Base-by-base conservation (phyloP, 2,888 invertebrate genomes). In the Allygus modestus region DNA sequence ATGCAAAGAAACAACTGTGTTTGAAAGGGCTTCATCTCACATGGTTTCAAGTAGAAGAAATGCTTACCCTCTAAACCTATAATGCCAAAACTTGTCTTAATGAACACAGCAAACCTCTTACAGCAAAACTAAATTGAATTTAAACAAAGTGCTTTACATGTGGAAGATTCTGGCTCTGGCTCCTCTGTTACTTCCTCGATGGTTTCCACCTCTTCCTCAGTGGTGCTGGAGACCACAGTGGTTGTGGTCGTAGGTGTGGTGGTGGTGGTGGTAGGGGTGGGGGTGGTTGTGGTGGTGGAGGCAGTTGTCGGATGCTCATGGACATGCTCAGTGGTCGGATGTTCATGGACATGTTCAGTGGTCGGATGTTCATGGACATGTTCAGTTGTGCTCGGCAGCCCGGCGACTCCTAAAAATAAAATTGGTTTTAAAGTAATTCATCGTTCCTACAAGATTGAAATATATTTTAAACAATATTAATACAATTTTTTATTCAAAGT, bases 281-380 rank as follows among this genome's bases (percentile, higher is more conserved):
- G 41, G 43, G 73, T 73, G 2, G 73, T 73, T 2, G 77, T 43
- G 20, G 43, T 77, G 17, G 73, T 37, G 4, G n/a, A 20, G 26
- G 73, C 33, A 2, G 37, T 75, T 15, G 73, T 75, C 2, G 73
- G 73, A 26, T 75, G 43, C 20, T 75, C 73, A 75, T 75, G 73
- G 9, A 75, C 23, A 26, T 75, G 73, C 43, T 46, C 77, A 26
- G 77, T 77, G 26, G 77, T 77, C 11, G 77, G 51, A 28, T 77
- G 77, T 46, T 46, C 51, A 31, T 77, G 51, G 7, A 41, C 51
- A 51, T 77, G 77, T 77, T 77, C 77, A 17, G 77, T 77, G 17
- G 77, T 77, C 1, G 73, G 73, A 73, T 73, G 73, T 23, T 73
- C 73, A 73, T 73, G 73, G n/a, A 41, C 41, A 73, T 73, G 73